phyloP scores from a whole-genome alignment of 1,140 invertebrate species.

The Zaprionus tsacasi region DNA sequence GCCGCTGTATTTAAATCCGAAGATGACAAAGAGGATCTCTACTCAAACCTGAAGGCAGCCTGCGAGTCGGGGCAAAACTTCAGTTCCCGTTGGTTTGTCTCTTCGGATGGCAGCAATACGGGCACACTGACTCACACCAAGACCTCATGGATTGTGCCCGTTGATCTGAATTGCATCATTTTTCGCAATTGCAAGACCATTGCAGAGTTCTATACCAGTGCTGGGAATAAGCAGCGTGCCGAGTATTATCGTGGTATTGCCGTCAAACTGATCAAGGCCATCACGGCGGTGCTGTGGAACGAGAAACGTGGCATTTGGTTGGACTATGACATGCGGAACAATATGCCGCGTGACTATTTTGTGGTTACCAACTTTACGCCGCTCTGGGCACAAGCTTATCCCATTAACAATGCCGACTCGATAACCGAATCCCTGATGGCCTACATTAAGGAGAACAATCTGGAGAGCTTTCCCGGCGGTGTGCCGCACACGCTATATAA shows the following conservation, averaged over 20 bases:
- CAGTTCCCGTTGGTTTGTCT: slow-evolving; percentile 93
- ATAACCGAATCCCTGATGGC: slow-evolving; percentile 89
- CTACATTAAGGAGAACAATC: slow-evolving; percentile 89
- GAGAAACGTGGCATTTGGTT: slow-evolving; percentile 93
- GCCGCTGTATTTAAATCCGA: slow-evolving; percentile 85
- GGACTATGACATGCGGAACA: slow-evolving; percentile 91
- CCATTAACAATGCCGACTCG: slow-evolving; percentile 86
- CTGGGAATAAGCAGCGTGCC: slow-evolving; percentile 87
- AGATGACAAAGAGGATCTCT: slow-evolving; percentile 89
- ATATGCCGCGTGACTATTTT: slow-evolving; percentile 92
- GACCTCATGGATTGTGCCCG: slow-evolving; percentile 92
- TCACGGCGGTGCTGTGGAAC: slow-evolving; percentile 91
- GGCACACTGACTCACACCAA: slow-evolving; percentile 90
- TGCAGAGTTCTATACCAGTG: slow-evolving; percentile 87
- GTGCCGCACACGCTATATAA: slow-evolving; percentile 92
- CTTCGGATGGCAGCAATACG: slow-evolving; percentile 88
- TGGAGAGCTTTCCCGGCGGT: slow-evolving; percentile 86
- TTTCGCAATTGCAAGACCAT: slow-evolving; percentile 92
- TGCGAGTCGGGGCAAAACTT: slow-evolving; percentile 98
- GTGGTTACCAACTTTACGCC: slow-evolving; percentile 94
- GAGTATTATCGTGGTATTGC: slow-evolving; percentile 87
- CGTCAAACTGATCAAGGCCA: slow-evolving; percentile 86
- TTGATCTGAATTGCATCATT: slow-evolving; percentile 94
- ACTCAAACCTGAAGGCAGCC: slow-evolving; percentile 92
- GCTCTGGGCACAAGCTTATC: slow-evolving; percentile 91